Evolutionary conservation across 2,888 invertebrate species (phyloP), one percentile per base, ranked within the genome.

Genomic region (Melinopterus prodromus): DNA sequence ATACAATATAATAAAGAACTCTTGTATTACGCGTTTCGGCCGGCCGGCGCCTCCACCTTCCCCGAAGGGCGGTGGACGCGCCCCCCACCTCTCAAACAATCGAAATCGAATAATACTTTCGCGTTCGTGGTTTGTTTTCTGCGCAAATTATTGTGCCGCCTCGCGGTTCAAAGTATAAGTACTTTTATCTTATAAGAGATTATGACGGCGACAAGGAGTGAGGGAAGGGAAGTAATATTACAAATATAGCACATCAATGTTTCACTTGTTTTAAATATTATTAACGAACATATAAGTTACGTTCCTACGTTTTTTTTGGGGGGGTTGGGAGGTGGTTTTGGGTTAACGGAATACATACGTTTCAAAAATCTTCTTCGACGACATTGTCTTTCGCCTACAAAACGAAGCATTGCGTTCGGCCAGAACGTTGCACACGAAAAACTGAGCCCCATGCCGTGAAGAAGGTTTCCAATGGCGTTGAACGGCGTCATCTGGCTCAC

Each of bases 401-500:
- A 84, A 86, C 86, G 86, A n/a, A 36, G 36, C n/a, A 7, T n/a
- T 9, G 6, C 37, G 71, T 16, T 14, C 12, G 36, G 16, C 91
- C 91, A 91, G 91, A 91, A 88, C 86, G 86, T 84, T 84, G 85
- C 88, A 88, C 89, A 88, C 88, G 88, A 90, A 87, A 88, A 90
- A 90, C 90, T 91, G 91, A 92, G 92, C 92, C 92, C 91, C 90
- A 87, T 88, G 88, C 88, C 90, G 87, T 86, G 81, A 84, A 90
- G 89, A 90, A 89, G 90, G 88, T 91, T 91, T 86, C 86, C 86
- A 87, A 87, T 81, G 85, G 85, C 88, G 88, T 90, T 88, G 83
- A 83, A 81, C 78, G 82, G 88, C 86, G 83, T 85, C 87, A 84
- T 88, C 87, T 88, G 87, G 89, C 87, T 83, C 83, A 86, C 83